Evolutionary conservation across 1,140 invertebrate genomes (phyloP), one percentile per base, ranked within the genome.

Genomic region (Eriosoma lanigerum): DNA sequence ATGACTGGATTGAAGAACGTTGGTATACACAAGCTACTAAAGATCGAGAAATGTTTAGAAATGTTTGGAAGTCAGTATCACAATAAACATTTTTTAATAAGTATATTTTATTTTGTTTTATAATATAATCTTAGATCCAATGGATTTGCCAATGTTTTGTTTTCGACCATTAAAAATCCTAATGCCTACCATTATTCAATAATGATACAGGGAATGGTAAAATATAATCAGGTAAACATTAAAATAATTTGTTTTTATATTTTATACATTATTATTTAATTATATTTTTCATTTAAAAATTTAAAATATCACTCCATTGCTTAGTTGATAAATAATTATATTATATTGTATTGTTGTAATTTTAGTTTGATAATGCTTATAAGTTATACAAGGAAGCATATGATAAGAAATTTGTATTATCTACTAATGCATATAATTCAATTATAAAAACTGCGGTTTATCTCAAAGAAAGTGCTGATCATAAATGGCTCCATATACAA

Each of bases 1-100:
- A 90, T 56, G 91, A 94, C 66, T 91, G 90, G 84, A 84, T 91
- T n/a, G 93, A 94, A 85, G 92, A 94, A 85, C 89, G 89, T 73
- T 95, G 92, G 92, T 95, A 92, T 84, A 84, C 84, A 82, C 86
- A 88, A 73, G 85, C 86, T 83, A 83, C 85, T 83, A 48, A 85
- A 85, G 82, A 85, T 78, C 83, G 26, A 81, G 88, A 91, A n/a
- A 86, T 87, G 80, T 86, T 88, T 48, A 86, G 87, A 72, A 90
- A 91, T 83, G 89, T 88, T 13, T 96, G 94, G 94, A 90, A 88
- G 92, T 93, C 88, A 87, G 88, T 85, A 75, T 48, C 21, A 26
- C 85, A 48, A 26, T 60, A 24, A 75, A n/a, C n/a, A n/a, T n/a
- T n/a, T n/a, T n/a, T n/a, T n/a, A n/a, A n/a, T n/a, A n/a, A n/a